A percentile compares a stretch with the other conserved stretches of the same genome.
Evolutionary conservation across 2,888 invertebrate genomes (phyloP).

Genomic region (Nephrotoma appendiculata): DNA sequence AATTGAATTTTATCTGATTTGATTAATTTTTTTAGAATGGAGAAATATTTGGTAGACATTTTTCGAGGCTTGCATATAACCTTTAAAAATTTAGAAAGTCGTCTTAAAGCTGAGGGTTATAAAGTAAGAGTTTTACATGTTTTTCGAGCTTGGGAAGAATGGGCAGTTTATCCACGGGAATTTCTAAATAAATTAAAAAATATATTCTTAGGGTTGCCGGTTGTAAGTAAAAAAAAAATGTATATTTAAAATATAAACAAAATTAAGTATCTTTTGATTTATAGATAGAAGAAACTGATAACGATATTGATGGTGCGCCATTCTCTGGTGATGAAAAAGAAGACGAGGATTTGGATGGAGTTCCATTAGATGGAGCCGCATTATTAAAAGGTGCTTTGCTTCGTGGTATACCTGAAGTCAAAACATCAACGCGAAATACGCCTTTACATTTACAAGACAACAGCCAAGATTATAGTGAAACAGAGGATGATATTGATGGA

Average conservation of each 20-base stretch:
- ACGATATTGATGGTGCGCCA: conserved; percentile 36
- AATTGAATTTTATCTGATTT: not conserved
- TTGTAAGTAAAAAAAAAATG: conserved; percentile 8
- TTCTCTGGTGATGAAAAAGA: conserved; percentile 38
- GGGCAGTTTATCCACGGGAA: conserved; percentile 89
- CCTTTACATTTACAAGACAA: conserved; percentile 16
- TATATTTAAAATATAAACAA: not conserved
- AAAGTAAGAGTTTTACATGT: conserved; percentile 78
- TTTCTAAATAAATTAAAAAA: conserved; percentile 78
- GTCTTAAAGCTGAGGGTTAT: conserved; percentile 92
- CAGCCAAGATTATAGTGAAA: conserved; percentile 19
- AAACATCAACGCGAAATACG: conserved; percentile 22
- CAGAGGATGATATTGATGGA: conserved; percentile 55
- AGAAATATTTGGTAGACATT: conserved; percentile 62
- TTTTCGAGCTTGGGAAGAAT: conserved; percentile 95
- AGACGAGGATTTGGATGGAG: conserved; percentile 55
- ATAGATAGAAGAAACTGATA: conserved; percentile 19
- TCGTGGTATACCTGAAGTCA: conserved; percentile 28
- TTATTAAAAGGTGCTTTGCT: conserved; percentile 53
- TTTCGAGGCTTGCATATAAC: conserved; percentile 60
- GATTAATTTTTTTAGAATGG: conserved; percentile 47
- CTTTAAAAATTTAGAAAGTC: conserved; percentile 59
- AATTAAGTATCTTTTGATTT: conserved; percentile 13
- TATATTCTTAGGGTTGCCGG: conserved; percentile 67
- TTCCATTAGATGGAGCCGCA: conserved; percentile 69